Percentiles rank a stretch among this genome's conserved stretches.
These are phyloP conservation scores for Papilio polyxenes DNA, from an alignment of 1,140 invertebrate species.

Conservation along the genomic window DNA sequence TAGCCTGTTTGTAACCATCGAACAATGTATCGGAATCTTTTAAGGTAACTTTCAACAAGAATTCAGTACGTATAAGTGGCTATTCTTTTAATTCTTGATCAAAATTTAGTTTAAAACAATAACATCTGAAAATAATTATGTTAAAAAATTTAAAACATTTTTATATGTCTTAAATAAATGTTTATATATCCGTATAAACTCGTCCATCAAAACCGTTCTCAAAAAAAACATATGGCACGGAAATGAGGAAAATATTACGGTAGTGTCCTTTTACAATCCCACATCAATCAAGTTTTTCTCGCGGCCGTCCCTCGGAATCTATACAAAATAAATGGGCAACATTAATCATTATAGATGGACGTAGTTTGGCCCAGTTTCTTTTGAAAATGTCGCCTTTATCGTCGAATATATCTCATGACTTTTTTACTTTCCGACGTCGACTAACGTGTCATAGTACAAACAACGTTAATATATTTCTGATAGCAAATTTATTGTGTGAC, in stretches of 20 bases:
- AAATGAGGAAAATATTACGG: constrained; percentile 64
- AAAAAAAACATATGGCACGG: constrained; percentile 57
- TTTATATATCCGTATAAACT: constrained; percentile 26
- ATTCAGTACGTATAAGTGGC: neutral
- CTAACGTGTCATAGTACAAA: constrained; percentile 41
- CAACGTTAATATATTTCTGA: constrained; percentile 31
- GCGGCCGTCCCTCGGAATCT: constrained; percentile 52
- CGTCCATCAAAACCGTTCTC: constrained; percentile 54
- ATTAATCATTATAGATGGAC: constrained; percentile 75
- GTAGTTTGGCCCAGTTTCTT: constrained; percentile 57
- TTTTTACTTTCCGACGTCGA: constrained; percentile 42
- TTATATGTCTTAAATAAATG: neutral
- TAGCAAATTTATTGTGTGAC: constrained; percentile 19
- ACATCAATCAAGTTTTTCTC: constrained; percentile 75
- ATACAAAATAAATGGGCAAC: constrained; percentile 68
- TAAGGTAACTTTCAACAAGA: neutral
- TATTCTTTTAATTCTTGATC: no score
- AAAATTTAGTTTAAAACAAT: neutral
- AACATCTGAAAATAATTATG: neutral
- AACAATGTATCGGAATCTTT: neutral
- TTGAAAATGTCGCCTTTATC: constrained; percentile 57
- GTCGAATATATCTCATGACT: constrained; percentile 51
- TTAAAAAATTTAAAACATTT: neutral
- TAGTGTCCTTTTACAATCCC: constrained; percentile 53
- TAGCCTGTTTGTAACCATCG: neutral